phyloP scores from a whole-genome alignment of 2,888 invertebrate genomes.

The Pseudoips prasinana region DNA sequence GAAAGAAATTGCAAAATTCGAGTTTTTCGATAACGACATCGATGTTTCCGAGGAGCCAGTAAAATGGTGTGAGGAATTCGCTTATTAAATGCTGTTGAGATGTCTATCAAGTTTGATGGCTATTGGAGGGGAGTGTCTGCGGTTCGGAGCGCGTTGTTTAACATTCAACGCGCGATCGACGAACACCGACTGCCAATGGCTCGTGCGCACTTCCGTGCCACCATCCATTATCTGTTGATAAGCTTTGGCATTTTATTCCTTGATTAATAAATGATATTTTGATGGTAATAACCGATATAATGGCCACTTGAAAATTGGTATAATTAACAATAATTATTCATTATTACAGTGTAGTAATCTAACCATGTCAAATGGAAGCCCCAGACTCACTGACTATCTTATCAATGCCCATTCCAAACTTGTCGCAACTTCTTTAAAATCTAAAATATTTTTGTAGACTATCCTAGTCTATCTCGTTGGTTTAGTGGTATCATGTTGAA shows the following conservation, averaged over 20 bases:
- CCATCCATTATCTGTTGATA: slow-evolving; percentile 23
- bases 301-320: no score
- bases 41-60: slow-evolving; percentile 32
- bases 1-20: slow-evolving; percentile 31
- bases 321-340: no score
- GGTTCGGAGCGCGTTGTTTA: slow-evolving; percentile 28
- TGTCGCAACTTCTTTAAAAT: no score
- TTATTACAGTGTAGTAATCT: no score
- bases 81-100: slow-evolving; percentile 49
- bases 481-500: no score
- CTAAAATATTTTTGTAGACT: no score
- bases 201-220: slow-evolving; percentile 30
- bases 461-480: no score
- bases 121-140: slow-evolving; percentile 10
- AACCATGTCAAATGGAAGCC: no score
- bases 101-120: slow-evolving; percentile 45
- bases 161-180: slow-evolving; percentile 31
- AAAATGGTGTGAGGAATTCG: slow-evolving; percentile 46
- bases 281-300: no score
- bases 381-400: no score
- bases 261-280: slow-evolving; percentile 6
- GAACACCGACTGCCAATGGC: slow-evolving; percentile 25
- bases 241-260: slow-evolving; percentile 14
- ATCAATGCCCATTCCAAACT: no score
- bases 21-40: slow-evolving; percentile 32